phyloP scores from a whole-genome alignment of 2,888 invertebrate species.

The Gymnosoma rotundatum region DNA sequence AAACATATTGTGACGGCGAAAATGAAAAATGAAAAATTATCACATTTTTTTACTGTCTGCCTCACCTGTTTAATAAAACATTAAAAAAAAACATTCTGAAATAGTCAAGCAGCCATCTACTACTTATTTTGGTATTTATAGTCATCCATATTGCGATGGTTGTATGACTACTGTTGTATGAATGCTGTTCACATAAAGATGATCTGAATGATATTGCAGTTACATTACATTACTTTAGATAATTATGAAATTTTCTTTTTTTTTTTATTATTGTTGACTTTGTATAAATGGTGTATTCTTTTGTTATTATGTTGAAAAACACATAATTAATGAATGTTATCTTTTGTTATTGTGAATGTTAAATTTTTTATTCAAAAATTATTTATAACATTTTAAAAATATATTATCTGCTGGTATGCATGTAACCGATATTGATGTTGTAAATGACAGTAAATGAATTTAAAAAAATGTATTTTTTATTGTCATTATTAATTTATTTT shows the following conservation, averaged over 20 bases:
- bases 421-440: no score
- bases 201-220: slow-evolving; percentile 47
- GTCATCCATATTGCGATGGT: neutral
- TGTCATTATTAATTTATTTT: no score
- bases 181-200: slow-evolving; percentile 1
- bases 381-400: no score
- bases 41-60: slow-evolving; percentile 31
- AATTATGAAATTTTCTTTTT: slow-evolving; percentile 45
- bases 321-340: neutral
- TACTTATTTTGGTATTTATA: neutral
- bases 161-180: neutral
- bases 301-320: neutral
- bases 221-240: slow-evolving; percentile 45
- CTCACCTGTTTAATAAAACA: slow-evolving; percentile 29
- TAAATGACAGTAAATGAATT: no score
- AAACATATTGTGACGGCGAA: slow-evolving; percentile 31
- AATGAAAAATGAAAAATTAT: slow-evolving; percentile 23
- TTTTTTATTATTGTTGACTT: slow-evolving; percentile 1
- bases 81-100: slow-evolving; percentile 9
- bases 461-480: no score
- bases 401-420: no score
- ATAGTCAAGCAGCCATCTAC: neutral
- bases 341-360: neutral
- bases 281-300: slow-evolving; percentile 3
- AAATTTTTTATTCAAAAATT: no score